These are phyloP conservation scores for Gracilinanus agilis DNA, from an alignment of 2,113 vertebrate genomes.

Conservation along the genomic window DNA sequence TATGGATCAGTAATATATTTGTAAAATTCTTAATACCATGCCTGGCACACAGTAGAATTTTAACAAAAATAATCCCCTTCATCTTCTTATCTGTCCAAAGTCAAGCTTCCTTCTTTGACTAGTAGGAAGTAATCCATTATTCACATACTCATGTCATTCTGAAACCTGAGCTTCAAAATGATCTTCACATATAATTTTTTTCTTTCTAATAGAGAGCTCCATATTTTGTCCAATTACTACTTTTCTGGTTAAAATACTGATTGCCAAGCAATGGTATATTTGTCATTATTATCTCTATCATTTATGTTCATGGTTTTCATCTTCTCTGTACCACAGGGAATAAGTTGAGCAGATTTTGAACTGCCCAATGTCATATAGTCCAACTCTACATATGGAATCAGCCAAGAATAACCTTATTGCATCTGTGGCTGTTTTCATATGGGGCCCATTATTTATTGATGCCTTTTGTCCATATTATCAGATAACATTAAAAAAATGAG, in stretches of 20 bases:
- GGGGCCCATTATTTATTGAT: background rate
- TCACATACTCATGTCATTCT: background rate
- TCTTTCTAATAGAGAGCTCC: background rate
- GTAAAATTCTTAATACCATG: background rate
- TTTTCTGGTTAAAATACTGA: background rate
- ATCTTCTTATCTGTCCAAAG: background rate
- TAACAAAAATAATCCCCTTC: background rate
- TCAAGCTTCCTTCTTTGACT: background rate
- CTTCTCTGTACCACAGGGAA: background rate
- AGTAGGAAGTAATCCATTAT: background rate
- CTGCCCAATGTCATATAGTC: background rate
- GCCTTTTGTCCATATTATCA: background rate
- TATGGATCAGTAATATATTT: background rate
- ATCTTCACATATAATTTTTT: background rate
- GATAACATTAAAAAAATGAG: constrained; percentile 13
- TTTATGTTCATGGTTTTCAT: background rate
- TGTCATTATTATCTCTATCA: background rate
- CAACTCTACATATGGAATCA: background rate
- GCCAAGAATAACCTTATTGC: background rate
- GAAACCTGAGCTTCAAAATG: background rate
- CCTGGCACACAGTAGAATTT: background rate
- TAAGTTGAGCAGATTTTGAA: constrained; percentile 13
- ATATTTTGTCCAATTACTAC: background rate
- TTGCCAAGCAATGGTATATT: constrained; percentile 30
- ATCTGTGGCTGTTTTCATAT: background rate